phyloP scores from a whole-genome alignment of 2,113 vertebrate species.

The Neogale vison region DNA sequence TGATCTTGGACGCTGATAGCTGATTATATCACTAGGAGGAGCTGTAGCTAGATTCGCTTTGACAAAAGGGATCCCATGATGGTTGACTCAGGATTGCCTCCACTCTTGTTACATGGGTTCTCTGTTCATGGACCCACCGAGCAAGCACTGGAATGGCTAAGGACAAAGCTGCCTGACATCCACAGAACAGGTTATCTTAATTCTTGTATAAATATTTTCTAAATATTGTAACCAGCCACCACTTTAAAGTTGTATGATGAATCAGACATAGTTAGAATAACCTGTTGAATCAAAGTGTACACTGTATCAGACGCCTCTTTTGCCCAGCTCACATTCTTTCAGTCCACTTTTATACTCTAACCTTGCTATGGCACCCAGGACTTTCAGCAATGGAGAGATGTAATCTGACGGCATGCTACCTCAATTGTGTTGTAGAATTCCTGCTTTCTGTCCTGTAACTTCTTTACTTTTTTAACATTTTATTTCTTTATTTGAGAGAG shows the following conservation, averaged over 20 bases:
- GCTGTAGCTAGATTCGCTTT: background rate
- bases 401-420: background rate
- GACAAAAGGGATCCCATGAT: background rate
- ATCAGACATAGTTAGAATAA: background rate
- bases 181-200: background rate
- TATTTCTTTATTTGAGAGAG: background rate
- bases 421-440: background rate
- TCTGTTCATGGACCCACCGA: background rate
- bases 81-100: background rate
- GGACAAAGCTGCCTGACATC: background rate
- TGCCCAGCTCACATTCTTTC: background rate
- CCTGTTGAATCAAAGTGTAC: background rate
- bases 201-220: background rate
- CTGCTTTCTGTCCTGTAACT: background rate
- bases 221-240: background rate
- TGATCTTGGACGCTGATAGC: background rate
- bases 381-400: background rate
- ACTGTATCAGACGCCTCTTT: background rate
- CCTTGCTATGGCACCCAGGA: background rate
- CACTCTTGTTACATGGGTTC: background rate
- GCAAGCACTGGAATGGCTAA: background rate
- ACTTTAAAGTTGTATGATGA: background rate
- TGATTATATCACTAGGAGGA: background rate
- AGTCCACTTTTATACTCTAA: background rate
- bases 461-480: background rate